These are phyloP conservation scores for Boleophthalmus pectinirostris DNA, from an alignment of 2,113 vertebrate species.

Conservation along the genomic window DNA sequence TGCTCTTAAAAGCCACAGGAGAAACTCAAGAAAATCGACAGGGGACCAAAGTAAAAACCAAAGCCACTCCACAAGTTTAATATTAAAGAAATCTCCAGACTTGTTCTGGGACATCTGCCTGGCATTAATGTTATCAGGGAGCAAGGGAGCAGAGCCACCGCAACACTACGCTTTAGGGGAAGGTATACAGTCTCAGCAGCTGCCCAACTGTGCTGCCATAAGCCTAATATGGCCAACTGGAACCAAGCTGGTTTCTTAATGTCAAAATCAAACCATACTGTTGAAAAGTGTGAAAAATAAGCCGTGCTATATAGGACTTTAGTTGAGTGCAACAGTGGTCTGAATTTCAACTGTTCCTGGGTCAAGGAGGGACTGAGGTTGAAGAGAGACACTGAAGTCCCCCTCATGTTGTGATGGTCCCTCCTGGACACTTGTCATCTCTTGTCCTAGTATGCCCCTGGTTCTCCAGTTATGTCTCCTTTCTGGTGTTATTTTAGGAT, in stretches of 20 bases:
- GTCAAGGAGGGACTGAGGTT: conserved; percentile 45
- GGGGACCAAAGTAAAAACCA: conserved; percentile 43
- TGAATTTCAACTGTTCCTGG: conserved; percentile 14
- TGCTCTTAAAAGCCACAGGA: conserved; percentile 67
- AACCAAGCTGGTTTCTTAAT: conserved; percentile 69
- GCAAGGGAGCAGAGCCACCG: conserved; percentile 62
- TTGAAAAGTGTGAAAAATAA: background rate
- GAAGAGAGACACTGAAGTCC: conserved; percentile 34
- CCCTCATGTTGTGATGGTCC: conserved; percentile 45
- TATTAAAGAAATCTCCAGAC: conserved; percentile 61
- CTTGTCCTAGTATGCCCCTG: conserved; percentile 20
- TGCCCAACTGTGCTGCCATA: conserved; percentile 61
- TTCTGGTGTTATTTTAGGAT: conserved; percentile 66
- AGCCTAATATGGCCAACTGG: conserved; percentile 64
- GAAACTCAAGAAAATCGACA: conserved; percentile 60
- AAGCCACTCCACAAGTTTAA: conserved; percentile 44
- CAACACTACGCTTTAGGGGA: conserved; percentile 74
- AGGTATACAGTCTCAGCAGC: conserved; percentile 61
- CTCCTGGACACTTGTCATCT: conserved; percentile 27
- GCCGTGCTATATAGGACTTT: conserved; percentile 31
- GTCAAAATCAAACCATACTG: conserved; percentile 61
- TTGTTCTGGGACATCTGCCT: conserved; percentile 74
- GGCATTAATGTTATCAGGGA: conserved; percentile 76
- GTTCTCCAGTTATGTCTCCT: conserved; percentile 23
- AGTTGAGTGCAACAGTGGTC: conserved; percentile 11